phyloP scores from a whole-genome alignment of 2,888 invertebrate genomes.

The Cheilosia vulpina region DNA sequence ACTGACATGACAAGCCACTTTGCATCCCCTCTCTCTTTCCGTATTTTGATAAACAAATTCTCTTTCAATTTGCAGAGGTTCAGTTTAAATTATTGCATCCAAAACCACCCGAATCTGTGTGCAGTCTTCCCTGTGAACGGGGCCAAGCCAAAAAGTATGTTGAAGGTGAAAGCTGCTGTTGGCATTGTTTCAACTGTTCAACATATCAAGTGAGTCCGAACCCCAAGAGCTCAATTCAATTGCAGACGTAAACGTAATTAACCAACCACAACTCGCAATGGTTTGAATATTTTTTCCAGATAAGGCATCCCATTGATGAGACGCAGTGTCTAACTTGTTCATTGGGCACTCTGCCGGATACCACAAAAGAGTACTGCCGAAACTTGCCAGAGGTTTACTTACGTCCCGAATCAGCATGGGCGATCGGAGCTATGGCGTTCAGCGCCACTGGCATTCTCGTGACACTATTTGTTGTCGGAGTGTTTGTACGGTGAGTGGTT shows the following conservation, averaged over 20 bases:
- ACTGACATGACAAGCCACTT: no score
- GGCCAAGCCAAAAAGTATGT: slow-evolving; percentile 97
- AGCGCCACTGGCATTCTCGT: slow-evolving; percentile 93
- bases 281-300: slow-evolving; percentile 84
- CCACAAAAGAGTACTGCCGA: slow-evolving; percentile 89
- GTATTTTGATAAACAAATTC: not conserved
- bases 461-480: slow-evolving; percentile 90
- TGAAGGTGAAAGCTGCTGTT: slow-evolving; percentile 96
- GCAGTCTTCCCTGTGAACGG: slow-evolving; percentile 93
- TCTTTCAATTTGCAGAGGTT: slow-evolving; percentile 86
- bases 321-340: slow-evolving; percentile 93
- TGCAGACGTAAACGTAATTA: slow-evolving; percentile 47
- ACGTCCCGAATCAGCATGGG: slow-evolving; percentile 93
- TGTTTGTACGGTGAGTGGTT: slow-evolving; percentile 87
- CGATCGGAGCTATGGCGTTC: slow-evolving; percentile 96
- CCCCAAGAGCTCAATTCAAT: slow-evolving; percentile 20
- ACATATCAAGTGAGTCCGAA: slow-evolving; percentile 89
- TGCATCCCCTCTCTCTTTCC: no score
- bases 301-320: slow-evolving; percentile 91
- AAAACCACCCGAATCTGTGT: slow-evolving; percentile 93
- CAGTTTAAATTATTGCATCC: slow-evolving; percentile 92
- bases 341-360: slow-evolving; percentile 92
- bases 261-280: slow-evolving; percentile 15
- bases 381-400: slow-evolving; percentile 93
- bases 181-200: slow-evolving; percentile 96